Evolutionary conservation across 2,888 invertebrate species (phyloP).

Genomic region (Phortica magna): DNA sequence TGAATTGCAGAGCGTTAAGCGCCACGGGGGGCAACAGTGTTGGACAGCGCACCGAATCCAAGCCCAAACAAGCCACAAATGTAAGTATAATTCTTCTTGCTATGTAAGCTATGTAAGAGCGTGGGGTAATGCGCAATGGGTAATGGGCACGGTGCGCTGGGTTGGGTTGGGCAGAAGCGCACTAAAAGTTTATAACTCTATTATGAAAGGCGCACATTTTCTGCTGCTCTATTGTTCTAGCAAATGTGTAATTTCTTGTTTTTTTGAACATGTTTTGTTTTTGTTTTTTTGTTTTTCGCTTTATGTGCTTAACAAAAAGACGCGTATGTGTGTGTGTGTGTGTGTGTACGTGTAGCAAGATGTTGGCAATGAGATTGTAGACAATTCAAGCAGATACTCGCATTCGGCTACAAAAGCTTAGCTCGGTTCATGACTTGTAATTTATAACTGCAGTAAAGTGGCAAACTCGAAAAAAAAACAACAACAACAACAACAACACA

Average conservation of each 20-base stretch:
- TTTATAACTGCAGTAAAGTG: conserved; percentile 62
- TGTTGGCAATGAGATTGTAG: conserved; percentile 16
- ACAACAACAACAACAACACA: conserved; percentile 58
- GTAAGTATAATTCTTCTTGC: not conserved
- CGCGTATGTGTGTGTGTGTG: no score
- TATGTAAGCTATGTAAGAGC: no score
- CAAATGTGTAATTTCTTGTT: not conserved
- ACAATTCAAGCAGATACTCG: not conserved
- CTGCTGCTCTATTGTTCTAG: not conserved
- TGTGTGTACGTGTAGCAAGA: conserved; percentile 5
- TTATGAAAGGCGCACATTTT: conserved; percentile 54
- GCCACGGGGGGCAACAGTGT: conserved; percentile 59
- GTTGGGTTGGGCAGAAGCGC: conserved; percentile 49
- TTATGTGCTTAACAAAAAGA: no score
- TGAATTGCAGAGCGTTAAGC: conserved; percentile 44
- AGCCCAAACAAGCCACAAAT: not conserved
- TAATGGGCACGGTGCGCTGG: not conserved
- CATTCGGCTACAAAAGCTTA: conserved; percentile 3
- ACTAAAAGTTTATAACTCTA: conserved; percentile 72
- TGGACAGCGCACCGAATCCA: conserved; percentile 37
- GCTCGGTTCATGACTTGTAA: conserved; percentile 53
- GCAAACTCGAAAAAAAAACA: conserved; percentile 34
- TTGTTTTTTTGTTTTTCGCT: no score
- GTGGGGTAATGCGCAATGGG: no score
- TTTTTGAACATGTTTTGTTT: no score